A percentile compares a stretch with the other conserved stretches of the same genome.
Conservation (phyloP, 2,888 invertebrate species). For the Tenthredo scrophulariae region DNA sequence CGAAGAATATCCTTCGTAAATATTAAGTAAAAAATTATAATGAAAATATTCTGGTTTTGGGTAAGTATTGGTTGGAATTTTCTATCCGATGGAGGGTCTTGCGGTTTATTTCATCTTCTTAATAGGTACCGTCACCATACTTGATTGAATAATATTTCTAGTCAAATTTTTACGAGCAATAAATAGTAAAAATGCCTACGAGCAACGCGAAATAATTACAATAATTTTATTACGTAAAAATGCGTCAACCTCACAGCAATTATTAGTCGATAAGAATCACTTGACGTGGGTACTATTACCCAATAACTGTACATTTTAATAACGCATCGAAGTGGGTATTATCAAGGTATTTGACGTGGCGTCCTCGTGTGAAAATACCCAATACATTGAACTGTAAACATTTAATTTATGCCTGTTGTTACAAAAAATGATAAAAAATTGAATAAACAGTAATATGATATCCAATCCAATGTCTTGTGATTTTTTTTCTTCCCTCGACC, state of each 20-base stretch:
- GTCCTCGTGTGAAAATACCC: not conserved
- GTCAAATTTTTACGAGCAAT: not conserved
- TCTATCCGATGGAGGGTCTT: not conserved
- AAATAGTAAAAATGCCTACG: not conserved
- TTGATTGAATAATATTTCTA: not conserved
- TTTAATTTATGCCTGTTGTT: not conserved
- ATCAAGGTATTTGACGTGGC: not conserved
- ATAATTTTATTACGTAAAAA: not conserved
- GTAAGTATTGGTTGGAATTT: not conserved
- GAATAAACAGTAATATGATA: not conserved
- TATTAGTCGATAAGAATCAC: not conserved
- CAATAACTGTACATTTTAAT: not conserved
- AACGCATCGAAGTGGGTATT: not conserved
- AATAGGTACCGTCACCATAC: not conserved
- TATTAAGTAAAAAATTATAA: not conserved
- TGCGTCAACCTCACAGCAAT: not conserved
- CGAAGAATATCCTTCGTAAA: constrained; percentile 60
- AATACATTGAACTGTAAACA: not conserved
- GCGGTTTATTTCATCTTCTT: not conserved
- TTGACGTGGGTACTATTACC: not conserved
- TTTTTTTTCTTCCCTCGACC: not conserved
- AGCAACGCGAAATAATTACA: not conserved
- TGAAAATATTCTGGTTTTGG: not conserved
- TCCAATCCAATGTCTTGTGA: not conserved
- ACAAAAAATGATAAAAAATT: not conserved